Percentiles rank a stretch among this genome's conserved stretches.
These are phyloP conservation scores for Mya arenaria DNA, from an alignment of 1,140 invertebrate species.

Conservation along the genomic window DNA sequence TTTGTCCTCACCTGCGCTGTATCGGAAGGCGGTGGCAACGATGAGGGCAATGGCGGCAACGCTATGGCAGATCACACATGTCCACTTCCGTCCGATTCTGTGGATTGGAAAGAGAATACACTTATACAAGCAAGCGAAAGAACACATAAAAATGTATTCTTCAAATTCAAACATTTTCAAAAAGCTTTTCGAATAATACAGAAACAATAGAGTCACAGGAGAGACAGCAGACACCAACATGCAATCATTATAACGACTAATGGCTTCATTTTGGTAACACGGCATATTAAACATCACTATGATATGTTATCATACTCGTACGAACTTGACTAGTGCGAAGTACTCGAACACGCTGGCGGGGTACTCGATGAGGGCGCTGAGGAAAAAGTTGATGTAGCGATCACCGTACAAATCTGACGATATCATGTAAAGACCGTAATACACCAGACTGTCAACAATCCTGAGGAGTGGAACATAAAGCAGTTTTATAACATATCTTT, in stretches of 20 bases:
- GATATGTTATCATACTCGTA: too few relatives aligned
- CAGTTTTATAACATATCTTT: too few relatives aligned
- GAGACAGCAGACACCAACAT: too few relatives aligned
- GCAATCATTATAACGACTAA: too few relatives aligned
- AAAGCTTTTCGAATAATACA: too few relatives aligned
- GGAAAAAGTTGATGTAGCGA: conserved; percentile 63
- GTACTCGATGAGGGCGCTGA: conserved; percentile 65
- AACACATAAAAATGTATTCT: too few relatives aligned
- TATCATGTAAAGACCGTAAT: conserved; percentile 66
- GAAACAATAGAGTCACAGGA: too few relatives aligned
- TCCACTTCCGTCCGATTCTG: conserved; percentile 43
- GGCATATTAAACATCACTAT: too few relatives aligned
- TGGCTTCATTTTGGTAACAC: too few relatives aligned
- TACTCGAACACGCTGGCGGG: conserved; percentile 56
- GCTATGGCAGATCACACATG: conserved; percentile 32
- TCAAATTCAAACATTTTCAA: too few relatives aligned
- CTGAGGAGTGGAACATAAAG: too few relatives aligned
- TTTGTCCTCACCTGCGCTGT: conserved; percentile 43
- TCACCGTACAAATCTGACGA: conserved; percentile 58
- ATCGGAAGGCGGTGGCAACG: conserved; percentile 12
- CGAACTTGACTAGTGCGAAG: conserved; percentile 13
- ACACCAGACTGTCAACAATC: conserved; percentile 65
- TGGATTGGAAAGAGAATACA: neutral
- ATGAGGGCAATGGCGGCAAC: conserved; percentile 23
- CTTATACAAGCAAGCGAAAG: too few relatives aligned